Base-by-base conservation (phyloP, 1,140 invertebrate genomes). In the Dendrolimus kikuchii region DNA sequence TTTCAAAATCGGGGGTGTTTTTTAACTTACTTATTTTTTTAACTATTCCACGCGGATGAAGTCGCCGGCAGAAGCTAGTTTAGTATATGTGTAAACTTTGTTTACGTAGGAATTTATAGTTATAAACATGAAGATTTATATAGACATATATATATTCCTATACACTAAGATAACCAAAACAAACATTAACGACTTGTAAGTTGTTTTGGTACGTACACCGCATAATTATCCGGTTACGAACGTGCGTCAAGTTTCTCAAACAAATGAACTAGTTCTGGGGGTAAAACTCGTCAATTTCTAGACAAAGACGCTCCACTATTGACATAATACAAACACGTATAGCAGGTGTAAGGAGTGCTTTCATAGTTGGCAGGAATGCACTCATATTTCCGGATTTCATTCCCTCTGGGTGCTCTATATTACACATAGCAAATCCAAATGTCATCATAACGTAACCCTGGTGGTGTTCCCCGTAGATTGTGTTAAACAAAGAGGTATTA, bases 401-500 rank as follows among this genome's bases (percentile, higher is more conserved):
- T 66, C 57, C 53, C 49, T 55, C 47, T 53, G 57, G 60, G 64
- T 52, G 51, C 64, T 62, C 62, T 67, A 67, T 66, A 69, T 68
- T 67, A 70, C 56, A 64, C 58, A 66, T 66, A 60, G 62, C 55
- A 72, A 74, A 77, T 73, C 67, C 67, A 67, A 73, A 69, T 71
- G 73, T 72, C 67, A 73, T 73, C 65, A 61, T 73, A 74, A 72
- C 64, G 60, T 62, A 72, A 68, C 71, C 67, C 62, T 62, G 57
- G 57, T 61, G 55, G 62, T 70, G 70, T 59, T 59, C 60, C 55
- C 58, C 51, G 70, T 75, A 71, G 71, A 77, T 75, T 79, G 71
- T 71, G 73, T 74, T 71, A 69, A 79, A 74, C 69, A 76, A 72
- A 76, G 66, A 64, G 58, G 68, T 69, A 71, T 78, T 78, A 69